Base-by-base conservation (phyloP, 2,888 invertebrate species). In the Geophilus truncorum region DNA sequence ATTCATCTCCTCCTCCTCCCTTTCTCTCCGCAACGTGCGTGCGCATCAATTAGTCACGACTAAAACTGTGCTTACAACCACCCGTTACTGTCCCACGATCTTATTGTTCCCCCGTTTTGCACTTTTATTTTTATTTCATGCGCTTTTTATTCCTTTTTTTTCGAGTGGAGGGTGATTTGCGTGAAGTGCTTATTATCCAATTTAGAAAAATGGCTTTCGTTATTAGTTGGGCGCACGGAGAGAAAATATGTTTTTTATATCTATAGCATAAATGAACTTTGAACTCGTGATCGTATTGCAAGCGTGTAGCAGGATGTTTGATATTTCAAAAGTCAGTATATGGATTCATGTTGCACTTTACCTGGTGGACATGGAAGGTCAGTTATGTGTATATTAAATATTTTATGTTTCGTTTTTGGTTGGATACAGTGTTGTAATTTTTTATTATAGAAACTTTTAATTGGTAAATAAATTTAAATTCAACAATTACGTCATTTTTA, bases 11-110 rank as follows among this genome's bases (percentile, higher is more conserved):
- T 45, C 45, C 45, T 45, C 45, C 12, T 4, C 45, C 18, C 45
- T 45, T 12, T 45, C 45, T 18, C 45, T 45, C 15, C 15, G 45
- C n/a, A 9, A 9, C 45, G 62, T 62, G 62, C 62, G 62, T 62
- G 62, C 28, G 62, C 62, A 62, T 62, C 62, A 62, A 62, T 62
- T 62, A 62, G 62, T 62, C 62, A 62, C 62, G 25, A 62, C 4
- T 1, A 62, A 25, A 62, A 23, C 9, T 62, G 62, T 3, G 12
- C 62, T 7, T 28, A 12, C 62, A 62, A 18, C 25, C 62, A 62
- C 62, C 62, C 62, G 62, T 62, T 23, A 62, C 25, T 62, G 62
- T 62, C 62, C 23, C 62, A 62, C 62, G 62, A 23, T 25, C 9
- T 28, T 62, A 62, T 62, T 62, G 4, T 62, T n/a, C n/a, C 62